Base-by-base conservation (phyloP, 2,888 invertebrate genomes). In the Salpingus planirostris region DNA sequence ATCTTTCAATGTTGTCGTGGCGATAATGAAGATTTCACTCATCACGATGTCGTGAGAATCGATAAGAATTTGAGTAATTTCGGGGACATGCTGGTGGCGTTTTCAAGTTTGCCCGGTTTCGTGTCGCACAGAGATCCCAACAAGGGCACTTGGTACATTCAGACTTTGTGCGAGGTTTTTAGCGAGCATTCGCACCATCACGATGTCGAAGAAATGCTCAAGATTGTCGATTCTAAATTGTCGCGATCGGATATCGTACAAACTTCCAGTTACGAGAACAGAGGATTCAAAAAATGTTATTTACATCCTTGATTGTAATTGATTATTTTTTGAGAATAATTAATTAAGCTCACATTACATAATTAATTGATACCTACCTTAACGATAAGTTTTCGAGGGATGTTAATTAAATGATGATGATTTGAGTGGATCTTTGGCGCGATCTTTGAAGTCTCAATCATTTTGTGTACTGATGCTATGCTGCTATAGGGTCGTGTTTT, bases 91-190 rank as follows among this genome's bases (percentile, higher is more conserved):
- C 64, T 80, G 18, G 69, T 80, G 40, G 78, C 77, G 27, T 74
- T 75, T 62, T 78, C 79, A 27, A 78, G 78, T 2, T 60, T 77
- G 24, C 71, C 72, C 32, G 76, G 76, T 2, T 71, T 67, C 52
- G 67, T 67, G 43, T 74, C 82, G 1, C 68, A 72, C 53, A 70
- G 83, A 33, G 74, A 80, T 62, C 51, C 58, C 3, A 41, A 57
- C 13, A 46, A 49, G 4, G 83, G 84, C 12, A 77, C 80, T 24
- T 82, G 80, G 81, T 83, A 79, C 62, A 76, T 84, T 48, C 75
- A 78, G 59, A 68, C 68, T 40, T 64, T 84, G 48, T 81, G 80
- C 60, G 60, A 72, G 46, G 69, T 75, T 46, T 75, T 83, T 59
- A 75, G 77, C 43, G 63, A 67, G 44, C 68, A 75, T 55, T 79